phyloP scores from a whole-genome alignment of 2,797 vertebrate genomes.

The Cuniculus paca region DNA sequence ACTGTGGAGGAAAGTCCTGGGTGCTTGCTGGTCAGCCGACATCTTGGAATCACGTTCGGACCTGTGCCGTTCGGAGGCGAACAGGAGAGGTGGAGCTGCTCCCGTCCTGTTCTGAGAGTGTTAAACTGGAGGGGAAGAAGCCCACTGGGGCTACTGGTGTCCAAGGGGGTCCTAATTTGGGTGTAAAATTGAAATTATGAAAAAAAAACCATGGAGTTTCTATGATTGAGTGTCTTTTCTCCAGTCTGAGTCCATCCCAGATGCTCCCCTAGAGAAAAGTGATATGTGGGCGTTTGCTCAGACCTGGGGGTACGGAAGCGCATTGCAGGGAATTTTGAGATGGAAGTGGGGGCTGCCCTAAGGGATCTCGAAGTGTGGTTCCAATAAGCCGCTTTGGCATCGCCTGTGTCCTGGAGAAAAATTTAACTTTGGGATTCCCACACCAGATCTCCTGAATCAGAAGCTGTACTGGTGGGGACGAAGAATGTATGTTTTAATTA shows the following conservation, averaged over 20 bases:
- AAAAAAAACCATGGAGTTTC: slow-evolving; percentile 4
- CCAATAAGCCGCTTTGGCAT: neutral
- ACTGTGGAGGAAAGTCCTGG: neutral
- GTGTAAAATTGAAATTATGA: neutral
- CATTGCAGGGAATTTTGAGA: neutral
- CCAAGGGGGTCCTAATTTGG: neutral
- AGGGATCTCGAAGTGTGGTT: neutral
- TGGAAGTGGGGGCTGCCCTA: neutral
- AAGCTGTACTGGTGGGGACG: neutral
- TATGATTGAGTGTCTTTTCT: neutral
- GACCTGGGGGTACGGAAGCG: neutral
- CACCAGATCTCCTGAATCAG: neutral
- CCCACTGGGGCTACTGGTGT: no score
- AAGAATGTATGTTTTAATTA: neutral
- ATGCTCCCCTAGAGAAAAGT: neutral
- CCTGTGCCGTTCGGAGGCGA: neutral
- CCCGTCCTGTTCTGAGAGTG: neutral
- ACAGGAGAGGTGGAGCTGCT: neutral
- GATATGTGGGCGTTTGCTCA: neutral
- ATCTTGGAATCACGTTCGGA: neutral
- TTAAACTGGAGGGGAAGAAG: neutral
- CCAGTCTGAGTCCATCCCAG: neutral
- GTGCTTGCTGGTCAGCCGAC: neutral
- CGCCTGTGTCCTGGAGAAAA: neutral
- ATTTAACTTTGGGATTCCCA: neutral